Percentiles rank a stretch among this genome's conserved stretches.
phyloP scores from a whole-genome alignment of 1,140 invertebrate species.

The Drosophila azteca region DNA sequence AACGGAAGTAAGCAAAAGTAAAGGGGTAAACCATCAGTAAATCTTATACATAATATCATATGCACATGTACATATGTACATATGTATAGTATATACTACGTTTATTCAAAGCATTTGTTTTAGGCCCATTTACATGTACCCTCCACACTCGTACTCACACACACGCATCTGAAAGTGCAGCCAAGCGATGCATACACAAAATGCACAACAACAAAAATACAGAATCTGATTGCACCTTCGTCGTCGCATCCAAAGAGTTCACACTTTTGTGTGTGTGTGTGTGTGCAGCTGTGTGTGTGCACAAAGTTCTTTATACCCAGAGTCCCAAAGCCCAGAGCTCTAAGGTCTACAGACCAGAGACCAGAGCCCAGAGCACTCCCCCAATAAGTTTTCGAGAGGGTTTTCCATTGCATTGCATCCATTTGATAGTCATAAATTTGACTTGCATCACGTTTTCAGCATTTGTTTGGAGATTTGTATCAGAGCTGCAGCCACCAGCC shows the following conservation, averaged over 20 bases:
- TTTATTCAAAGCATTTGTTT: conserved; percentile 25
- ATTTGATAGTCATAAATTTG: conserved; percentile 76
- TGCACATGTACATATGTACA: too few species aligned
- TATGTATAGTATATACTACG: conserved; percentile 14
- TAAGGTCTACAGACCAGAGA: too few species aligned
- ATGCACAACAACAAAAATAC: conserved; percentile 32
- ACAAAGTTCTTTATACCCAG: conserved; percentile 20
- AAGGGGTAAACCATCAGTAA: background rate
- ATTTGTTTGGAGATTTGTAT: conserved; percentile 61
- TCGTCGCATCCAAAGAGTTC: conserved; percentile 64
- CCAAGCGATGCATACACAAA: conserved; percentile 65
- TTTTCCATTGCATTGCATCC: conserved; percentile 28
- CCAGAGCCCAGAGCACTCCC: conserved; percentile 13
- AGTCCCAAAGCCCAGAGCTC: background rate
- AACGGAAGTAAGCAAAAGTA: conserved; percentile 46
- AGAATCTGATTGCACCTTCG: conserved; percentile 69
- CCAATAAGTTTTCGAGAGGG: conserved; percentile 29
- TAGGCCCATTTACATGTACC: conserved; percentile 42
- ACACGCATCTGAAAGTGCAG: conserved; percentile 57
- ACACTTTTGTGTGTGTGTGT: conserved; percentile 41
- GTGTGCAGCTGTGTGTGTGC: conserved; percentile 9
- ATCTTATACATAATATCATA: background rate
- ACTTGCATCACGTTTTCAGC: conserved; percentile 70
- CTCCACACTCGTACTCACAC: conserved; percentile 33
- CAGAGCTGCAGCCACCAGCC: conserved; percentile 8